Percentiles rank a stretch among this genome's conserved stretches.
These are phyloP conservation scores for Phalanger gymnotis DNA, from an alignment of 2,797 vertebrate genomes.

Conservation along the genomic window DNA sequence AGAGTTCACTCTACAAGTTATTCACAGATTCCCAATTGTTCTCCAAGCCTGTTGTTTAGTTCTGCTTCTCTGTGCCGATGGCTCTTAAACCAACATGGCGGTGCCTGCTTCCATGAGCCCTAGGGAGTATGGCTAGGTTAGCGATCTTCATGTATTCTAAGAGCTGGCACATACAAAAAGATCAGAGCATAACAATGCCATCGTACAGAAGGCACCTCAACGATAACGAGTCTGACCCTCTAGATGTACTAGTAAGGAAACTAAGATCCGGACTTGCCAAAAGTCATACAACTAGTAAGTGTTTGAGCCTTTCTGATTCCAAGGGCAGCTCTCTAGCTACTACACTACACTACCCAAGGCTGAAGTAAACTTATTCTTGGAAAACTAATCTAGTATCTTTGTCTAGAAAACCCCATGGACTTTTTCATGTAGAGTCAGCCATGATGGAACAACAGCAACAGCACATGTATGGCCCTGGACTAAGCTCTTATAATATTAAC, in stretches of 20 bases:
- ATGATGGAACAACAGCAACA: background rate
- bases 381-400: background rate
- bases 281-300: background rate
- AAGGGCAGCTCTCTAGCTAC: background rate
- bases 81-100: background rate
- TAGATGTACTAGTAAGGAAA: background rate
- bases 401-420: background rate
- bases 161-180: background rate
- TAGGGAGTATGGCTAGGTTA: background rate
- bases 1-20: background rate
- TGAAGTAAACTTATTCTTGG: background rate
- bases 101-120: background rate
- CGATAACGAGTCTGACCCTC: background rate
- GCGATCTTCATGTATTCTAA: background rate
- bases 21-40: background rate
- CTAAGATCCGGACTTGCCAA: background rate
- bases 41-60: background rate
- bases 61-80: background rate
- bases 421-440: background rate
- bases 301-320: background rate
- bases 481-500: background rate
- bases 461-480: rapidly evolving
- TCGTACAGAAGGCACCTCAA: background rate
- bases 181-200: background rate
- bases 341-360: rapidly evolving